These are phyloP conservation scores for Allobates femoralis DNA, from an alignment of 2,797 vertebrate species.

Conservation along the genomic window DNA sequence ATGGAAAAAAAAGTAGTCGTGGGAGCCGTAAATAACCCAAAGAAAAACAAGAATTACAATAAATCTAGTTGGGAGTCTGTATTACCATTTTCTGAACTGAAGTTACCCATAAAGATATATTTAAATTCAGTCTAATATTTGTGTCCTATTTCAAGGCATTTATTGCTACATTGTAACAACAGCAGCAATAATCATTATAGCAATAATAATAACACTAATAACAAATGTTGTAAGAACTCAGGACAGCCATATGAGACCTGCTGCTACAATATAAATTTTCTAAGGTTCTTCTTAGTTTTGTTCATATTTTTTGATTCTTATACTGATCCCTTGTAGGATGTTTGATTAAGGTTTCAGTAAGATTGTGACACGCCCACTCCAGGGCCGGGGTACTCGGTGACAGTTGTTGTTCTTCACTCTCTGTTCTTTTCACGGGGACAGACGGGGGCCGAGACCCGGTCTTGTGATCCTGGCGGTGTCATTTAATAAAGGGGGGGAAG, in stretches of 20 bases:
- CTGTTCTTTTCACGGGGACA: no score
- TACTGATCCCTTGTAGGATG: not conserved
- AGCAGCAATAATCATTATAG: not conserved
- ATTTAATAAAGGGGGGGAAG: no score
- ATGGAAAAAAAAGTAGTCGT: not conserved
- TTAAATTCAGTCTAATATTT: not conserved
- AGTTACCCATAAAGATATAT: not conserved
- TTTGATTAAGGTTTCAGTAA: not conserved
- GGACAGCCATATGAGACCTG: not conserved
- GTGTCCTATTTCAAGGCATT: not conserved
- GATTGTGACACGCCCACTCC: no score
- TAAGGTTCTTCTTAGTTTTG: not conserved
- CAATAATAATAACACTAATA: not conserved
- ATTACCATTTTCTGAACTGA: not conserved
- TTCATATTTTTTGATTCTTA: not conserved
- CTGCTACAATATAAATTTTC: not conserved
- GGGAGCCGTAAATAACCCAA: not conserved
- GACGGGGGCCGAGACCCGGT: no score
- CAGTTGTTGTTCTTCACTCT: no score
- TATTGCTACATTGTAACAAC: not conserved
- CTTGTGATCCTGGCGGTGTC: no score
- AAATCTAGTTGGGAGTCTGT: not conserved
- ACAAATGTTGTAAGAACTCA: no score
- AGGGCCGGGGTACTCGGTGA: no score
- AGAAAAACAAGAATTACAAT: not conserved